phyloP scores from a whole-genome alignment of 2,888 invertebrate genomes.

The Opisthograptis luteolata region DNA sequence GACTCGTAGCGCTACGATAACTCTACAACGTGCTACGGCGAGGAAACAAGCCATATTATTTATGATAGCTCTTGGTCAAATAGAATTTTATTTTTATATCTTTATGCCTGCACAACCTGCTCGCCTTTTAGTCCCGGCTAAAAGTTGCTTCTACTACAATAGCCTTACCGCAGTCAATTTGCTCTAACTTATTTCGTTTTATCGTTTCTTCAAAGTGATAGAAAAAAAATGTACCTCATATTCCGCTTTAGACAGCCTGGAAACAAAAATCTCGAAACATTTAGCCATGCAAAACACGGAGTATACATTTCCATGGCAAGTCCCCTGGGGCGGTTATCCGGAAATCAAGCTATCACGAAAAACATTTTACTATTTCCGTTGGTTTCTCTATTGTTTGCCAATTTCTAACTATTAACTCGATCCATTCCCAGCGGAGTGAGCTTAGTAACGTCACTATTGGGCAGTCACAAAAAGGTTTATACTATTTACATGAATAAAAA shows the following conservation, averaged over 20 bases:
- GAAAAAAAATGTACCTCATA: neutral
- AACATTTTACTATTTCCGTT: slow-evolving; percentile 50
- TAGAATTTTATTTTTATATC: slow-evolving; percentile 23
- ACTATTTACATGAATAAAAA: slow-evolving; percentile 1
- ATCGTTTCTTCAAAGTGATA: neutral
- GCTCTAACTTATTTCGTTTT: neutral
- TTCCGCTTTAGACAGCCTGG: slow-evolving; percentile 1
- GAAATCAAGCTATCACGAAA: slow-evolving; percentile 48
- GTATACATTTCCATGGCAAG: slow-evolving; percentile 27
- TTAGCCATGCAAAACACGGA: slow-evolving; percentile 29
- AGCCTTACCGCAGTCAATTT: neutral
- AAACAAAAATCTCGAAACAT: slow-evolving; percentile 24
- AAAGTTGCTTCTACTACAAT: neutral
- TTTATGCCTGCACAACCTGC: too few species aligned
- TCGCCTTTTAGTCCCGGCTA: too few species aligned
- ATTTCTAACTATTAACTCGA: slow-evolving; percentile 40
- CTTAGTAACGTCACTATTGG: slow-evolving; percentile 8
- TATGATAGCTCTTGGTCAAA: slow-evolving; percentile 39
- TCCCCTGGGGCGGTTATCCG: slow-evolving; percentile 41
- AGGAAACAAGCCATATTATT: slow-evolving; percentile 39
- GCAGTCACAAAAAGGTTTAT: neutral
- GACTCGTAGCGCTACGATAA: slow-evolving; percentile 50
- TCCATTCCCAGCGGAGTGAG: slow-evolving; percentile 21
- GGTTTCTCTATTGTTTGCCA: slow-evolving; percentile 43
- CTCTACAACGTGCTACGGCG: slow-evolving; percentile 43